phyloP scores from a whole-genome alignment of 2,113 vertebrate genomes.

The Syngnathoides biaculeatus region DNA sequence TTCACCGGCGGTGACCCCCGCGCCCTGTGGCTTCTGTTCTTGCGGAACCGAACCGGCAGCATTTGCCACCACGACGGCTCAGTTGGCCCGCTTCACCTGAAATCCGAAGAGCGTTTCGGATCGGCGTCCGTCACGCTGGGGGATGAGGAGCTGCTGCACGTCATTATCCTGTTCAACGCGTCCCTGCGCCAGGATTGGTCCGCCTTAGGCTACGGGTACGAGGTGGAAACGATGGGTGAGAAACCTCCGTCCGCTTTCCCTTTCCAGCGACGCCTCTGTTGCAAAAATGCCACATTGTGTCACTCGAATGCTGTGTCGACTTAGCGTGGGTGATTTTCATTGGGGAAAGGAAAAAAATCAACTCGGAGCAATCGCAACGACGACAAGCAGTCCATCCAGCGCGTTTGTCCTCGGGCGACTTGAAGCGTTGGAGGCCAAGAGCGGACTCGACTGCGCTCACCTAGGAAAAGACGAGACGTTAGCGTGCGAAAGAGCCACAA shows the following conservation, averaged over 20 bases:
- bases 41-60: slow-evolving; percentile 13
- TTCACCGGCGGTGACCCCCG: too few relatives aligned
- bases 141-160: accelerated
- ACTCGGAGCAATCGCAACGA: background rate
- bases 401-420: too few relatives aligned
- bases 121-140: background rate
- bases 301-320: background rate
- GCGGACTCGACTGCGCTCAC: too few relatives aligned
- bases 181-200: slow-evolving; percentile 11
- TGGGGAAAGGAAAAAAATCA: too few relatives aligned
- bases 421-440: too few relatives aligned
- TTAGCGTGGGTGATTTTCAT: too few relatives aligned
- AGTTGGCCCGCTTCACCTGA: background rate
- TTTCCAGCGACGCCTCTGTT: too few relatives aligned
- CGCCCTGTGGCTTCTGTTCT: too few relatives aligned
- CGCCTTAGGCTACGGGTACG: background rate
- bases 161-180: slow-evolving; percentile 35
- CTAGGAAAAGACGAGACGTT: too few relatives aligned
- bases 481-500: too few relatives aligned
- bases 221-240: slow-evolving; percentile 11
- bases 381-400: too few relatives aligned
- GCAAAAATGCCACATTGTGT: background rate
- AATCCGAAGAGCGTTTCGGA: slow-evolving; percentile 1
- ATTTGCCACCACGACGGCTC: background rate
- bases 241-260: too few relatives aligned